phyloP scores from a whole-genome alignment of 1,140 invertebrate species.

The Andricus grossulariae region DNA sequence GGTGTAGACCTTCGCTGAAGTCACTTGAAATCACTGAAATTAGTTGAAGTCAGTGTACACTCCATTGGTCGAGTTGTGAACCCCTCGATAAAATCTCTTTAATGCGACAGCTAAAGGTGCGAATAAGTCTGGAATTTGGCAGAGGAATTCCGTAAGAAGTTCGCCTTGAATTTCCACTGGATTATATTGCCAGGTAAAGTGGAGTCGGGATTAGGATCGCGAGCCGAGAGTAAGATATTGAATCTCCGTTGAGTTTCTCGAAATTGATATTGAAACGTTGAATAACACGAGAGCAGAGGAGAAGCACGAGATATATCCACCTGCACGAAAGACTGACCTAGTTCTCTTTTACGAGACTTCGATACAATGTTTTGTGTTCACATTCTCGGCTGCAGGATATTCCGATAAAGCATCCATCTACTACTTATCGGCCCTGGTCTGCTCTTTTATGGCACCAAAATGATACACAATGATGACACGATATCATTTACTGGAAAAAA shows the following conservation, averaged over 20 bases:
- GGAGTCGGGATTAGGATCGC: constrained; percentile 38
- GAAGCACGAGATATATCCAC: constrained; percentile 45
- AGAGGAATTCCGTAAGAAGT: constrained; percentile 11
- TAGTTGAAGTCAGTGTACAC: no score
- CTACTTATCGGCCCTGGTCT: not conserved
- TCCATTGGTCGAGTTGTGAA: no score
- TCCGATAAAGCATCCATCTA: constrained; percentile 7
- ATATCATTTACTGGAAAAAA: not conserved
- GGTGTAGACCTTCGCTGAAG: no score
- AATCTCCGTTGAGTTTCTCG: constrained; percentile 30
- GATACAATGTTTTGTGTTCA: constrained; percentile 22
- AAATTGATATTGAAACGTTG: constrained; percentile 45
- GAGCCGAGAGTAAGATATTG: constrained; percentile 25
- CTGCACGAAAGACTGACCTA: constrained; percentile 54
- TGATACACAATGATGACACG: not conserved
- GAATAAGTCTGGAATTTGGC: not conserved
- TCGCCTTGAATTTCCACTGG: constrained; percentile 2
- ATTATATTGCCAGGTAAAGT: constrained; percentile 18
- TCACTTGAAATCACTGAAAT: no score
- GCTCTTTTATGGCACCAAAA: not conserved
- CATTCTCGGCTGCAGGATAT: constrained; percentile 15
- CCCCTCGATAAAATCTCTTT: not conserved
- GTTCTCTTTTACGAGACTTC: constrained; percentile 38
- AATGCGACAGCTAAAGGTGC: not conserved
- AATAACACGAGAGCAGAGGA: constrained; percentile 45